Percentiles rank a stretch among this genome's conserved stretches.
These are phyloP conservation scores for Suricata suricatta DNA, from an alignment of 2,113 vertebrate species.

Conservation along the genomic window DNA sequence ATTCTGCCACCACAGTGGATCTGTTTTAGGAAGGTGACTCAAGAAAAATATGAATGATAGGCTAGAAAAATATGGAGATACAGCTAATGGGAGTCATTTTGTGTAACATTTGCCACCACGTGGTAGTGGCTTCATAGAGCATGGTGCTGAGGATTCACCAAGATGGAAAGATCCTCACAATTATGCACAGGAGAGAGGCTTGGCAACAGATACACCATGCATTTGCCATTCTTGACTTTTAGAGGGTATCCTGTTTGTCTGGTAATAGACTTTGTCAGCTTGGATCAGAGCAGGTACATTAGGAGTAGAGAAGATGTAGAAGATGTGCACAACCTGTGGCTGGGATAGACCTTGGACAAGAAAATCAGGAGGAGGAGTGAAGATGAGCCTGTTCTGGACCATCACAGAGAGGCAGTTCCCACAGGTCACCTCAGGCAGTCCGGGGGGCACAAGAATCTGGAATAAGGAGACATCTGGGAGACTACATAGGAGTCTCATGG, in stretches of 20 bases:
- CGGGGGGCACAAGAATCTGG: background rate
- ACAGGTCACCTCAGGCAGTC: too few species aligned
- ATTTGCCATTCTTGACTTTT: background rate
- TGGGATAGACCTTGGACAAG: background rate
- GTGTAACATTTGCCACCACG: background rate
- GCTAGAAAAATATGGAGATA: background rate
- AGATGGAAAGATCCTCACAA: background rate
- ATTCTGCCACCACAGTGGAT: background rate
- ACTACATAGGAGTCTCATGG: background rate
- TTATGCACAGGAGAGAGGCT: background rate
- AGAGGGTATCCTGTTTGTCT: background rate
- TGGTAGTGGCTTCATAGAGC: background rate
- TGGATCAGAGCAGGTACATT: background rate
- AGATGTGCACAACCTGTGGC: accelerated
- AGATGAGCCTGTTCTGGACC: background rate
- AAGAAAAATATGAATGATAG: background rate
- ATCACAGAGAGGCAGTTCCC: accelerated
- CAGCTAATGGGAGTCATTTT: background rate
- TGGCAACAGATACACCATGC: background rate
- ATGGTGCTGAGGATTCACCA: background rate
- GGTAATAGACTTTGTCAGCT: background rate
- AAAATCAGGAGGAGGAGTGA: background rate
- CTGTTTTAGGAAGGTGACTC: background rate
- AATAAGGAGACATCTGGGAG: background rate
- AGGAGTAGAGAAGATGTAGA: background rate